These are phyloP conservation scores for Harpalus rubripes DNA, from an alignment of 2,888 invertebrate genomes.

Conservation along the genomic window DNA sequence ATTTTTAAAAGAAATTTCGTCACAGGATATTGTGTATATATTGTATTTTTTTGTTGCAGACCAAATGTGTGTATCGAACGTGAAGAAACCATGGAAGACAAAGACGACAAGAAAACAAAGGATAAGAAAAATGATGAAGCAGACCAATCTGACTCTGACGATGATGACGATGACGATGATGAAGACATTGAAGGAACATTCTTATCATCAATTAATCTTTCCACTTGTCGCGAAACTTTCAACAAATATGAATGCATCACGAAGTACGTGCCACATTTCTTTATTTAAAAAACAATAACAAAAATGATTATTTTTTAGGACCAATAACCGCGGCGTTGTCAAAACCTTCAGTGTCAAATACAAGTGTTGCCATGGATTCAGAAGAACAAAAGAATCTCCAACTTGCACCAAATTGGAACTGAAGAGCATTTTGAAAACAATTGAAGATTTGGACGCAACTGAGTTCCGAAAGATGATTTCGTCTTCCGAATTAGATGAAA, in stretches of 20 bases:
- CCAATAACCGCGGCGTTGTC: slow-evolving; percentile 80
- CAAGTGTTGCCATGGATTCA: slow-evolving; percentile 85
- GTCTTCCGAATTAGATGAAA: slow-evolving; percentile 78
- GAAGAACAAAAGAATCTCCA: slow-evolving; percentile 74
- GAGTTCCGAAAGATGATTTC: slow-evolving; percentile 81
- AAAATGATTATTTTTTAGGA: slow-evolving; percentile 74
- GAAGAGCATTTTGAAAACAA: slow-evolving; percentile 79
- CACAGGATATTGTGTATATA: too few relatives aligned
- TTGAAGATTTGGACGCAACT: slow-evolving; percentile 80
- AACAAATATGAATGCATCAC: slow-evolving; percentile 80
- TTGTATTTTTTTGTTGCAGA: slow-evolving; percentile 75
- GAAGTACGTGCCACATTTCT: slow-evolving; percentile 74
- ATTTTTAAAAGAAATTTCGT: too few relatives aligned
- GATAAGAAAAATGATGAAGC: slow-evolving; percentile 22
- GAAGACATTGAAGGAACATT: slow-evolving; percentile 74
- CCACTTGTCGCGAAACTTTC: slow-evolving; percentile 78
- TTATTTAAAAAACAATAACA: background rate
- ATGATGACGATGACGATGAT: slow-evolving; percentile 70
- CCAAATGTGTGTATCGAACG: slow-evolving; percentile 83
- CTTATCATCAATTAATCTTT: slow-evolving; percentile 77
- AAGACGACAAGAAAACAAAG: slow-evolving; percentile 71
- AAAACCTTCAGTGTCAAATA: slow-evolving; percentile 82
- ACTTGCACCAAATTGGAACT: slow-evolving; percentile 79
- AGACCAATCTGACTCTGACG: background rate
- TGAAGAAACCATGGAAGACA: slow-evolving; percentile 78